phyloP scores from a whole-genome alignment of 1,140 invertebrate species.

The Tribolium castaneum region DNA sequence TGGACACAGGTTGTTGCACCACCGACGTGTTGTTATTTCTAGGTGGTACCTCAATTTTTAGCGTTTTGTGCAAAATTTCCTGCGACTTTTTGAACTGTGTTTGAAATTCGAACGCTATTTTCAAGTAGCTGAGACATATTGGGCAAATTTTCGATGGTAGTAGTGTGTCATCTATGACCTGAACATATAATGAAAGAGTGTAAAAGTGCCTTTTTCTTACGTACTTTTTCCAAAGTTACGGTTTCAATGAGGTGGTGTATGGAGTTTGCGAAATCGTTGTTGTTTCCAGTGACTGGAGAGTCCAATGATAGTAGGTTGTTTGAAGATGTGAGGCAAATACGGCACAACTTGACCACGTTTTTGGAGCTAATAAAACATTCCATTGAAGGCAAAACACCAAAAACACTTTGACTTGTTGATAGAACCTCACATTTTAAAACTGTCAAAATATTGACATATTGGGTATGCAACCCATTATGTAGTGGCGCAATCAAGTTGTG shows the following conservation, averaged over 20 bases:
- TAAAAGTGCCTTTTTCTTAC: background rate
- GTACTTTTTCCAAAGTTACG: background rate
- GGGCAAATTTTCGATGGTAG: slow-evolving; percentile 46
- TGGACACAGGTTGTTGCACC: background rate
- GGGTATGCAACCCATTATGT: no score
- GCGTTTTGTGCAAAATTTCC: slow-evolving; percentile 20
- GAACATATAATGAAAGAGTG: background rate
- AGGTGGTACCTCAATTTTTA: background rate
- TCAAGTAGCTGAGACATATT: slow-evolving; percentile 45
- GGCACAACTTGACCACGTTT: background rate
- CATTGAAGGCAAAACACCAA: no score
- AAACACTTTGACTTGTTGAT: no score
- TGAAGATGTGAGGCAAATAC: background rate
- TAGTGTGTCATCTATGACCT: slow-evolving; percentile 42
- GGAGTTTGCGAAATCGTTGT: background rate
- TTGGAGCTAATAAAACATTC: no score
- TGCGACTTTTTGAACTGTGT: slow-evolving; percentile 45
- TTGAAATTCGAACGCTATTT: slow-evolving; percentile 45
- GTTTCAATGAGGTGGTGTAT: background rate
- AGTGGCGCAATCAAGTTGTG: no score
- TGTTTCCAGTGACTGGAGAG: background rate
- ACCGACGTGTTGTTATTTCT: background rate
- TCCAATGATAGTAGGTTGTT: background rate
- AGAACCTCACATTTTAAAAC: no score
- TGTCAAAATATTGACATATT: background rate